Evolutionary conservation across 2,797 vertebrate genomes (phyloP).

Genomic region (Spizella passerina): DNA sequence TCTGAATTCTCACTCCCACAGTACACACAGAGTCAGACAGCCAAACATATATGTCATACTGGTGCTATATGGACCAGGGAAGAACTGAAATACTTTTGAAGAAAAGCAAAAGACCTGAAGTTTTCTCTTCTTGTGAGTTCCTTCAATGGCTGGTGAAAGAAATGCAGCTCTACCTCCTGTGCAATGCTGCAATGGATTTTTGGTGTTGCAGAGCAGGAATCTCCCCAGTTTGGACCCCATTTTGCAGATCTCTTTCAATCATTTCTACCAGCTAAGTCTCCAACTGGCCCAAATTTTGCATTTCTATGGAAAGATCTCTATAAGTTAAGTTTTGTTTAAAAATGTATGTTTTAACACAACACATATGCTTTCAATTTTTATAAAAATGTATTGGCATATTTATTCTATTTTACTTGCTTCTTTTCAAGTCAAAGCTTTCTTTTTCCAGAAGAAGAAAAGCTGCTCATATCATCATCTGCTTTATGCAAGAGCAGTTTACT

Average conservation of each 20-base stretch:
- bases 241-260: neutral
- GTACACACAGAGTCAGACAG: rapidly evolving
- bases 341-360: neutral
- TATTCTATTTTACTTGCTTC: slow-evolving; percentile 19
- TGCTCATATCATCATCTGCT: slow-evolving; percentile 56
- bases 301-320: neutral
- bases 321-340: slow-evolving; percentile 21
- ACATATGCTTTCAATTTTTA: slow-evolving; percentile 62
- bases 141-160: neutral
- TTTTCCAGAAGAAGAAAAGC: slow-evolving; percentile 46
- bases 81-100: neutral
- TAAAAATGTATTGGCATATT: slow-evolving; percentile 50
- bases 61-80: rapidly evolving
- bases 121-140: neutral
- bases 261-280: neutral
- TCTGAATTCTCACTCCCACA: neutral
- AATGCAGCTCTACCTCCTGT: neutral
- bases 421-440: slow-evolving; percentile 25
- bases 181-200: neutral
- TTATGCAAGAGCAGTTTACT: neutral
- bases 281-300: neutral
- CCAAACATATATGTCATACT: neutral
- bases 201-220: neutral
- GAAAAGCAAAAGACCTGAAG: neutral
- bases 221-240: rapidly evolving